Evolutionary conservation across 37 sponge, comb jelly and placozoan genomes (phyloP).

Genomic region (Diacarnus erythraeanus): DNA sequence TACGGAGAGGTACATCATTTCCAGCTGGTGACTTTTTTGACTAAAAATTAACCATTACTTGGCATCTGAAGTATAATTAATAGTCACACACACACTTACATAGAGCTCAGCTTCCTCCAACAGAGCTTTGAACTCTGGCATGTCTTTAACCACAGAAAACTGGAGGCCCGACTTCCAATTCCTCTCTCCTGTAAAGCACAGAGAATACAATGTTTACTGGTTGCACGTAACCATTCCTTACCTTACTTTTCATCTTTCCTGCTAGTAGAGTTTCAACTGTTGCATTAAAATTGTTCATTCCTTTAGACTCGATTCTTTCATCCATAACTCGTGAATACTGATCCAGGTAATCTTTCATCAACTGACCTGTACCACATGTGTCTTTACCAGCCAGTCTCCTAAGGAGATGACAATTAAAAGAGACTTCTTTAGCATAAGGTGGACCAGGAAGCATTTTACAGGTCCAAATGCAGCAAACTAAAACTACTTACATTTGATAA

Average conservation of each 20-base stretch:
- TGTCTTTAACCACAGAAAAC: constrained; percentile 25
- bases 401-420: no score
- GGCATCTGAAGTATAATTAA: not conserved
- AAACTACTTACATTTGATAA: no score
- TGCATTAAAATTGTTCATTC: constrained; percentile 18
- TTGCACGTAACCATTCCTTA: not conserved
- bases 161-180: constrained; percentile 57
- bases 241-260: constrained; percentile 20
- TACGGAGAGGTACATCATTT: not conserved
- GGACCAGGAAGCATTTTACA: no score
- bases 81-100: not conserved
- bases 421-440: no score
- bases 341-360: constrained; percentile 16
- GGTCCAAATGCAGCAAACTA: no score
- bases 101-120: constrained; percentile 5
- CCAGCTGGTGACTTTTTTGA: not conserved
- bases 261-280: constrained; percentile 15
- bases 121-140: constrained; percentile 33
- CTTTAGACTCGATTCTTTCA: constrained; percentile 12
- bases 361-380: not conserved
- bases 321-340: constrained; percentile 26
- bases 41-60: not conserved
- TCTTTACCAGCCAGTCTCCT: constrained; percentile 9
- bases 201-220: not conserved
- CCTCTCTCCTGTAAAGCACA: constrained; percentile 39